phyloP scores from a whole-genome alignment of 2,113 vertebrate species.

The Microtus ochrogaster region DNA sequence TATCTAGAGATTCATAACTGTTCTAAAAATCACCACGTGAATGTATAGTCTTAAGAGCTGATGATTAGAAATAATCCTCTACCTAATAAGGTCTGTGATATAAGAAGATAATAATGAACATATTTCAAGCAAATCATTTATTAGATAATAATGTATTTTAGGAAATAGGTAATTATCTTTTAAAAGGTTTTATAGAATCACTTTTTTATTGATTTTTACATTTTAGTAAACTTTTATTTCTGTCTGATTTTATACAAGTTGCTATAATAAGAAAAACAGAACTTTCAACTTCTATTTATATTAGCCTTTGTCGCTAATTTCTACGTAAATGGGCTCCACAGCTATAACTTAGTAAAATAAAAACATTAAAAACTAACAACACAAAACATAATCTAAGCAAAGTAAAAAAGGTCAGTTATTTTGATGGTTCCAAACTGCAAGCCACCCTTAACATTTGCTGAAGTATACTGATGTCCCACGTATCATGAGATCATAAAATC shows the following conservation, averaged over 20 bases:
- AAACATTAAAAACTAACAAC: neutral
- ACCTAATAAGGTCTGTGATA: neutral
- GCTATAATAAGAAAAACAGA: neutral
- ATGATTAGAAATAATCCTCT: neutral
- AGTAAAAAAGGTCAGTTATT: neutral
- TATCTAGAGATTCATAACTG: neutral
- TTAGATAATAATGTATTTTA: neutral
- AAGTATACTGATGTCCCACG: neutral
- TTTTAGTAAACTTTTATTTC: neutral
- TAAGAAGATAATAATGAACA: neutral
- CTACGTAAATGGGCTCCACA: neutral
- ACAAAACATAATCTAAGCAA: neutral
- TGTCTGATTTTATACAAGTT: slow-evolving; percentile 17
- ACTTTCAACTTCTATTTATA: neutral
- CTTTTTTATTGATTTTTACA: neutral
- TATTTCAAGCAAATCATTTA: slow-evolving; percentile 22
- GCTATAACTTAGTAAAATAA: neutral
- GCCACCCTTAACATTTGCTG: neutral
- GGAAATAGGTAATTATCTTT: neutral
- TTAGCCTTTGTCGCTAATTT: neutral
- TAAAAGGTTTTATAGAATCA: neutral
- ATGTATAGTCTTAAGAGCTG: neutral
- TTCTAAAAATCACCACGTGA: slow-evolving; percentile 5
- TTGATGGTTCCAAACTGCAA: slow-evolving; percentile 5
- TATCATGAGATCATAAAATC: slow-evolving; percentile 23